These are phyloP conservation scores for Hylaeus anthracinus DNA, from an alignment of 1,140 invertebrate genomes.

Conservation along the genomic window DNA sequence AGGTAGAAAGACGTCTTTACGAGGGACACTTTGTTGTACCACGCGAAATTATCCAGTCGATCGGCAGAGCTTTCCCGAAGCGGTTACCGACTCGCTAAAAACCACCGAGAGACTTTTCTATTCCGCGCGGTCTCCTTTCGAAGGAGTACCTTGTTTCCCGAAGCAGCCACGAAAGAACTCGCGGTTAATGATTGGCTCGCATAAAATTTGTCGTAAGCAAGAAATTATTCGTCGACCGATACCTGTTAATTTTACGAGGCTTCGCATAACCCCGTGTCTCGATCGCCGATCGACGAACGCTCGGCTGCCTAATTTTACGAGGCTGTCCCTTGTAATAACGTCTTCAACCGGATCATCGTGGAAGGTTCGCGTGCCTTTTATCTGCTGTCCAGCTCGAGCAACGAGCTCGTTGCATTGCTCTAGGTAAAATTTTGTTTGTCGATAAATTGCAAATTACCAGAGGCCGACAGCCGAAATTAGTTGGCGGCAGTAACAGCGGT, in stretches of 20 bases:
- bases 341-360: slow-evolving; percentile 26
- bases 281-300: background rate
- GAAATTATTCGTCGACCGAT: slow-evolving; percentile 38
- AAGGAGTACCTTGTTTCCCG: background rate
- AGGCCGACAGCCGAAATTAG: too few relatives aligned
- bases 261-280: slow-evolving; percentile 32
- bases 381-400: background rate
- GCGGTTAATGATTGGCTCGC: slow-evolving; percentile 26
- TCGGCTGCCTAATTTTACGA: slow-evolving; percentile 51
- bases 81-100: too few relatives aligned
- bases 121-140: background rate
- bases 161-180: slow-evolving; percentile 1
- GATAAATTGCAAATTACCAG: too few relatives aligned
- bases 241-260: slow-evolving; percentile 44
- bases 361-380: slow-evolving; percentile 22
- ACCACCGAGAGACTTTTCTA: background rate
- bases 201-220: slow-evolving; percentile 51
- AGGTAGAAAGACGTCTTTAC: too few relatives aligned
- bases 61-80: too few relatives aligned
- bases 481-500: background rate
- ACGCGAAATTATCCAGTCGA: too few relatives aligned
- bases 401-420: background rate
- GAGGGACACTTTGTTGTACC: too few relatives aligned
- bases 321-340: slow-evolving; percentile 22
- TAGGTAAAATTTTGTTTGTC: too few relatives aligned